Base-by-base conservation (phyloP, 2,888 invertebrate genomes). In the Steinernema carpocapsae region DNA sequence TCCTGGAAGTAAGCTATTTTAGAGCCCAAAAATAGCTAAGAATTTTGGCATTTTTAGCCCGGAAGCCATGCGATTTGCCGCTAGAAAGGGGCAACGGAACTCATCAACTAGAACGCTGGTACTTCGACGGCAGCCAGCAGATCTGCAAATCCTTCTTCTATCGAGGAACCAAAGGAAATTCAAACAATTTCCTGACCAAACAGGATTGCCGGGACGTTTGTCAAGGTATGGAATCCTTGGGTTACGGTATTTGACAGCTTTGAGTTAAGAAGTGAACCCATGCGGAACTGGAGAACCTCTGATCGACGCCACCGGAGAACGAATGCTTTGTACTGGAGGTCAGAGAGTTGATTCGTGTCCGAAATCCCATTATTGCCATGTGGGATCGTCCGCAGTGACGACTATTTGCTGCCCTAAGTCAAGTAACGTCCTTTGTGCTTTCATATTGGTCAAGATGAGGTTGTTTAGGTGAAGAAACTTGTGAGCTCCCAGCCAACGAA, bases 151-250 rank as follows among this genome's bases (percentile, higher is more conserved):
- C 81, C 26, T 86, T 86, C 78, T 78, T 76, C 19, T 86, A 86
- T 72, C 79, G 80, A 26, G 86, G 86, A 70, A 70, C 77, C 56
- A 81, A 76, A 17, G 86, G 86, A 73, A 86, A 85, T 77, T 84
- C 85, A 75, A 86, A 86, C 78, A 85, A 85, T 77, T 86, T 86
- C 77, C 77, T 85, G 70, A 80, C 83, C 26, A 76, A 80, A 48
- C 78, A 78, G 29, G 79, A 78, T 17, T 86, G 86, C 51, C 76
- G 76, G 51, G 72, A 76, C 1, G 76, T 74, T 0, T 83, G 83
- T 52, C 81, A 80, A 52, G 79, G 81, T 81, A 70, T 73, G 70
- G 43, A 43, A 14, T 14, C 43, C 14, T 10, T 43, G 43, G 43
- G 7, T 10, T 43, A 43, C 43, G 43, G 43, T 43, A 43, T 14